phyloP scores from a whole-genome alignment of 2,113 vertebrate genomes.

The Micronycteris hirsuta region DNA sequence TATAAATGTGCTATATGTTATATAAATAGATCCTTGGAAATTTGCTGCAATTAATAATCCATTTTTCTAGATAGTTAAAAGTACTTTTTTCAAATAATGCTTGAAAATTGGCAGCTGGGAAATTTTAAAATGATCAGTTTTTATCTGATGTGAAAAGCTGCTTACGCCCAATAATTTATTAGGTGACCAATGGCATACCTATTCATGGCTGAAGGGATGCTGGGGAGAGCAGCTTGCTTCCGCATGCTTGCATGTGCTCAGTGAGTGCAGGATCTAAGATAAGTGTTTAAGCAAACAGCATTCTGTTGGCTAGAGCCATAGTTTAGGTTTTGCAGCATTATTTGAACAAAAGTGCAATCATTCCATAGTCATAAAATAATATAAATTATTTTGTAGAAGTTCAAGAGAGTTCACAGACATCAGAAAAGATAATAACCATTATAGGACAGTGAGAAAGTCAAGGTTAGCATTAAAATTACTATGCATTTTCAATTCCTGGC shows the following conservation, averaged over 20 bases:
- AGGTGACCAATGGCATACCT: not conserved
- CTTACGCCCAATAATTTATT: not conserved
- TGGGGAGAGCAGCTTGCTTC: not conserved
- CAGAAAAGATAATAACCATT: not conserved
- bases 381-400: not conserved
- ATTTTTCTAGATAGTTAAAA: conserved; percentile 6
- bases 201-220: not conserved
- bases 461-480: not conserved
- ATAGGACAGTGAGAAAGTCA: not conserved
- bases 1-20: not conserved
- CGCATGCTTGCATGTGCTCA: not conserved
- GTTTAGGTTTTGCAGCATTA: not conserved
- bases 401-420: not conserved
- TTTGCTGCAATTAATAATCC: not conserved
- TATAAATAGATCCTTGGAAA: not conserved
- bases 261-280: not conserved
- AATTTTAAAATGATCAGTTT: not conserved
- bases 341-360: not conserved
- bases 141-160: not conserved
- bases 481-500: not conserved
- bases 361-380: not conserved
- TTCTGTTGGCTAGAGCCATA: not conserved
- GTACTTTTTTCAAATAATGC: not conserved
- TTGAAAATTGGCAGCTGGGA: not conserved
- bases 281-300: not conserved